phyloP scores from a whole-genome alignment of 2,113 vertebrate genomes.

The Malurus cyaneus region DNA sequence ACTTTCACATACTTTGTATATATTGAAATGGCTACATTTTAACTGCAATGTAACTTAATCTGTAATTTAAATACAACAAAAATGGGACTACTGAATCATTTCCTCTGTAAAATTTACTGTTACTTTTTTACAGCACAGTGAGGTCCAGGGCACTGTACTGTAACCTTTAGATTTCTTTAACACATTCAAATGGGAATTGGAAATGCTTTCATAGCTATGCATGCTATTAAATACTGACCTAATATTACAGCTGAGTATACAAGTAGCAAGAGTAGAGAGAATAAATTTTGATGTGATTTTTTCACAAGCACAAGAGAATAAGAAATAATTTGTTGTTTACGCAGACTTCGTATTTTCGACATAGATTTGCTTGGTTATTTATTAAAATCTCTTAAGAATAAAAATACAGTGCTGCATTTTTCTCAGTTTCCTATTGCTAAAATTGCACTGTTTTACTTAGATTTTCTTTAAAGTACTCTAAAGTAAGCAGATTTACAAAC shows the following conservation, averaged over 20 bases:
- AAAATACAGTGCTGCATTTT: not conserved
- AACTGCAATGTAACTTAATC: not conserved
- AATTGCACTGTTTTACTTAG: not conserved
- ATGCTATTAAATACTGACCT: not conserved
- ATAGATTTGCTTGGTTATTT: not conserved
- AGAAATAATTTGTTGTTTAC: not conserved
- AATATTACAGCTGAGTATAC: not conserved
- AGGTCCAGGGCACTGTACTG: not conserved
- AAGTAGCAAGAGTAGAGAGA: not conserved
- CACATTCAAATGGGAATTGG: not conserved
- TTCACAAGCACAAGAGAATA: not conserved
- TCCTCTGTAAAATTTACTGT: not conserved
- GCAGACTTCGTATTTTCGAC: not conserved
- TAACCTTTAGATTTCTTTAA: constrained; percentile 10
- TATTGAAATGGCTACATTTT: not conserved
- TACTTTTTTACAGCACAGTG: not conserved
- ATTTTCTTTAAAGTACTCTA: not conserved
- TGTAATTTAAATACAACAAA: not conserved
- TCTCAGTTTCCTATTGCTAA: not conserved
- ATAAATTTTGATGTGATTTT: not conserved
- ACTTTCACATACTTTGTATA: not conserved
- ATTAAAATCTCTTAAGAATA: not conserved
- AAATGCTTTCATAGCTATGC: not conserved
- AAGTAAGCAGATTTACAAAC: not conserved
- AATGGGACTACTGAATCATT: not conserved